These are phyloP conservation scores for Pyrgus malvae DNA, from an alignment of 2,888 invertebrate genomes.

Conservation along the genomic window DNA sequence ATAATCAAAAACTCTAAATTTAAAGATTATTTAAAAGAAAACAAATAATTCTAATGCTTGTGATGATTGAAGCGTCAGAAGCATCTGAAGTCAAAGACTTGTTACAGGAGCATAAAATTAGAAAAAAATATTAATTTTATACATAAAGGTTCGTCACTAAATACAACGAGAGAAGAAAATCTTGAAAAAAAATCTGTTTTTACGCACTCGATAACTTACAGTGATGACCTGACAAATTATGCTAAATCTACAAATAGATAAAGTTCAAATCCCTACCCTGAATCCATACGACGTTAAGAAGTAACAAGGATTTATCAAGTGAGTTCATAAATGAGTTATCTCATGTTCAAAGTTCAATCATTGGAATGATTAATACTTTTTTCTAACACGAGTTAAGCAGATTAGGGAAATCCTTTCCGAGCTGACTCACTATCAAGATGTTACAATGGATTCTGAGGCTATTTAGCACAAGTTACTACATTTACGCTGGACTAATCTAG, in stretches of 20 bases:
- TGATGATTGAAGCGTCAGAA: constrained; percentile 34
- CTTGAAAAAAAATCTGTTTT: constrained; percentile 35
- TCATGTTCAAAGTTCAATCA: not conserved
- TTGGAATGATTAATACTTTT: constrained; percentile 6
- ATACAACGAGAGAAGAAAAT: constrained; percentile 27
- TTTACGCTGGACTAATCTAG: constrained; percentile 4
- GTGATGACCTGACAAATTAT: constrained; percentile 59
- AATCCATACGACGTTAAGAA: constrained; percentile 31
- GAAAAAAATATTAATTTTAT: too few relatives aligned
- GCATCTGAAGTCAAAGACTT: constrained; percentile 4
- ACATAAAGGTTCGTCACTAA: too few relatives aligned
- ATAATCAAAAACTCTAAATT: too few relatives aligned
- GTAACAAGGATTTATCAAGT: constrained; percentile 32
- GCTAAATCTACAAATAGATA: constrained; percentile 47
- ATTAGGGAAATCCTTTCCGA: constrained; percentile 10
- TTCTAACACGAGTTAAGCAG: constrained; percentile 16
- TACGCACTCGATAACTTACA: constrained; percentile 55
- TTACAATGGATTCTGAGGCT: constrained; percentile 19
- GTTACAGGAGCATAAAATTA: not conserved
- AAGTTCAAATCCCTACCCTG: constrained; percentile 35
- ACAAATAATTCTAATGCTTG: constrained; percentile 36
- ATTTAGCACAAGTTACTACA: constrained; percentile 12
- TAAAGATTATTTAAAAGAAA: too few relatives aligned
- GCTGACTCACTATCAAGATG: constrained; percentile 18
- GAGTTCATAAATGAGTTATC: too few relatives aligned